phyloP scores from a whole-genome alignment of 2,797 vertebrate genomes.

The Micromesistius poutassou region DNA sequence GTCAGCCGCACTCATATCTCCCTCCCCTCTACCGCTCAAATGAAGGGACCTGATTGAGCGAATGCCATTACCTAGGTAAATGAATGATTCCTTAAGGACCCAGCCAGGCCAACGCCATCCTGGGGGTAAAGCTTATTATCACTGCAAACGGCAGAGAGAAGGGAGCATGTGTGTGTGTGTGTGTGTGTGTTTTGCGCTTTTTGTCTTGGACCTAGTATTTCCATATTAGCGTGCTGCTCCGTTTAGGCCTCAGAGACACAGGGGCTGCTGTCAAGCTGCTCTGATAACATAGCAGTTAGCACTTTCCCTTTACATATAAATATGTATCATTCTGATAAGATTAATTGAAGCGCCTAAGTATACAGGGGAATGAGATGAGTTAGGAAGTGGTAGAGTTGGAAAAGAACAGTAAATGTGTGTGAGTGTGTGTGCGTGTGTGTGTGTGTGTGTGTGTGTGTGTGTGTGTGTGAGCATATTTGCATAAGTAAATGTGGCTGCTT shows the following conservation, averaged over 20 bases:
- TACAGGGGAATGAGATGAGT: slow-evolving; percentile 59
- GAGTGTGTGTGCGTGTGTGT: too few relatives aligned
- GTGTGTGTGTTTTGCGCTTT: not conserved
- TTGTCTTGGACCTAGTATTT: slow-evolving; percentile 65
- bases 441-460: slow-evolving; percentile 7
- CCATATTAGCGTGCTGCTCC: slow-evolving; percentile 72
- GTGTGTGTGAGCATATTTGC: slow-evolving; percentile 11
- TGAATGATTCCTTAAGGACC: slow-evolving; percentile 73
- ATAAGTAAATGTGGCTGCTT: too few relatives aligned
- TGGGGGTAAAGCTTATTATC: slow-evolving; percentile 74
- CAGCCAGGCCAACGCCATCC: slow-evolving; percentile 65
- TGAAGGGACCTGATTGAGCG: slow-evolving; percentile 72
- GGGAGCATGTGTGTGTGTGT: slow-evolving; percentile 49
- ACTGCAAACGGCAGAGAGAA: slow-evolving; percentile 58
- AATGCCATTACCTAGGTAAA: slow-evolving; percentile 74
- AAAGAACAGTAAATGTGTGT: slow-evolving; percentile 9
- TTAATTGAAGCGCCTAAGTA: slow-evolving; percentile 76
- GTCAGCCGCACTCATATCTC: slow-evolving; percentile 23
- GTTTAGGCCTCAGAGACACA: slow-evolving; percentile 68
- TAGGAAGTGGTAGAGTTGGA: slow-evolving; percentile 29
- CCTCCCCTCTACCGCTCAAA: slow-evolving; percentile 61
- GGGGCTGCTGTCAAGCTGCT: slow-evolving; percentile 61
- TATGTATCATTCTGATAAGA: slow-evolving; percentile 79
- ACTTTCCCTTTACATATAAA: slow-evolving; percentile 73
- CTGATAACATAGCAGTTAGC: slow-evolving; percentile 71